phyloP scores from a whole-genome alignment of 2,888 invertebrate genomes.

The Troides helena region DNA sequence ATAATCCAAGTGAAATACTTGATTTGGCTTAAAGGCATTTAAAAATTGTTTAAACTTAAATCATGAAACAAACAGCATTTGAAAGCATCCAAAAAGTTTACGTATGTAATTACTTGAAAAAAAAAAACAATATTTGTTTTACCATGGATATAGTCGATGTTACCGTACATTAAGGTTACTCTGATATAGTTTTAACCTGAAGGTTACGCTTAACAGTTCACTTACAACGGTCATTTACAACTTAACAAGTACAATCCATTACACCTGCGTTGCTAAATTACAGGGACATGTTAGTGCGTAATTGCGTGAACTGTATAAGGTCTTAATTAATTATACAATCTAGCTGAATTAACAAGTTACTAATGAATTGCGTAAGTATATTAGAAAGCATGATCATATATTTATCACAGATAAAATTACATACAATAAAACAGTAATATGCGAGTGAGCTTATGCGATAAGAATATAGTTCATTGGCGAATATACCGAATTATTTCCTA shows the following conservation, averaged over 20 bases:
- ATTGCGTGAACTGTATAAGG: neutral
- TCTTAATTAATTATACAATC: slow-evolving; percentile 1
- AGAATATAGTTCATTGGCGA: no score
- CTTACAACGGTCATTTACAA: slow-evolving; percentile 10
- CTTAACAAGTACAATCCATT: slow-evolving; percentile 23
- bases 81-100: neutral
- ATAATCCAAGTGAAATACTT: no score
- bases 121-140: neutral
- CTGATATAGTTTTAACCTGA: slow-evolving; percentile 19
- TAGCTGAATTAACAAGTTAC: neutral
- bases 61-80: no score
- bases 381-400: neutral
- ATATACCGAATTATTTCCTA: no score
- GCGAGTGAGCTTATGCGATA: no score
- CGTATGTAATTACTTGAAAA: neutral
- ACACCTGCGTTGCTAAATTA: slow-evolving; percentile 6
- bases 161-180: slow-evolving; percentile 8
- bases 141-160: neutral
- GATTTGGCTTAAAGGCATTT: no score
- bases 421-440: no score
- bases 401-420: no score
- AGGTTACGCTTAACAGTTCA: slow-evolving; percentile 10
- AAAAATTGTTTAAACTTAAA: no score
- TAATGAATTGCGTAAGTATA: neutral
- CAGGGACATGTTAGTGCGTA: neutral